Conservation (phyloP, 2,888 invertebrate genomes). For the Hirtodrosophila trivittata region DNA sequence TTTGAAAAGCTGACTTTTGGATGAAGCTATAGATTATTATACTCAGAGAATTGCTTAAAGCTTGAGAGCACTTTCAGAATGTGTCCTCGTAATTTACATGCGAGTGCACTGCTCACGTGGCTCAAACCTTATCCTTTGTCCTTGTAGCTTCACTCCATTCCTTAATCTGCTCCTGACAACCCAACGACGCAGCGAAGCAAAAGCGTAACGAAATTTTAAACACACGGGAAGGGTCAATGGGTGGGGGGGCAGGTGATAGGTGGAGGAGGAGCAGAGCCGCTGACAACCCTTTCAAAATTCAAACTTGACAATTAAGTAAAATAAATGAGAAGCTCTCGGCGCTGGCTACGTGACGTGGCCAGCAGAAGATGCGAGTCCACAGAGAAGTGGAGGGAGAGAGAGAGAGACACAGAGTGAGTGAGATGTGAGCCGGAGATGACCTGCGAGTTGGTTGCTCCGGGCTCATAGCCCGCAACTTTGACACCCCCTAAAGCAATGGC, state of each 20-base stretch:
- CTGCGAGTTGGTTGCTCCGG: conserved; percentile 39
- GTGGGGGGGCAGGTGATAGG: background rate
- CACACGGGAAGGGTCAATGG: background rate
- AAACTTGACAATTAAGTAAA: conserved; percentile 81
- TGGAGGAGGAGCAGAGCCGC: conserved; percentile 19
- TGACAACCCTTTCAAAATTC: conserved; percentile 76
- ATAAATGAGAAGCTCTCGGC: conserved; percentile 76
- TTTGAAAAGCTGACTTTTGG: no score
- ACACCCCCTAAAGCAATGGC: conserved; percentile 53
- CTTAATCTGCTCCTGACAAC: conserved; percentile 46
- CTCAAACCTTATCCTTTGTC: conserved; percentile 25
- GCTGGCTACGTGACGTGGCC: conserved; percentile 64
- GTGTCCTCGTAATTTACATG: conserved; percentile 17
- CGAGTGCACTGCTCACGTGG: conserved; percentile 28
- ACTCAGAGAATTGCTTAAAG: conserved; percentile 29
- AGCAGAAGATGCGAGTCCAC: conserved; percentile 58
- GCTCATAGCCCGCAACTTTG: conserved; percentile 63
- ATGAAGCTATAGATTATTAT: no score
- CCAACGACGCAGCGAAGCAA: conserved; percentile 50
- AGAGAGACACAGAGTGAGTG: background rate
- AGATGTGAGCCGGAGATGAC: conserved; percentile 34
- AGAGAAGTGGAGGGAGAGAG: conserved; percentile 10
- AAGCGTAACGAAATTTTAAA: conserved; percentile 57
- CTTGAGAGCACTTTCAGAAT: conserved; percentile 7
- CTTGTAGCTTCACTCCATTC: conserved; percentile 21